Conservation (phyloP, 1,140 invertebrate genomes). For the Drosophila willistoni region DNA sequence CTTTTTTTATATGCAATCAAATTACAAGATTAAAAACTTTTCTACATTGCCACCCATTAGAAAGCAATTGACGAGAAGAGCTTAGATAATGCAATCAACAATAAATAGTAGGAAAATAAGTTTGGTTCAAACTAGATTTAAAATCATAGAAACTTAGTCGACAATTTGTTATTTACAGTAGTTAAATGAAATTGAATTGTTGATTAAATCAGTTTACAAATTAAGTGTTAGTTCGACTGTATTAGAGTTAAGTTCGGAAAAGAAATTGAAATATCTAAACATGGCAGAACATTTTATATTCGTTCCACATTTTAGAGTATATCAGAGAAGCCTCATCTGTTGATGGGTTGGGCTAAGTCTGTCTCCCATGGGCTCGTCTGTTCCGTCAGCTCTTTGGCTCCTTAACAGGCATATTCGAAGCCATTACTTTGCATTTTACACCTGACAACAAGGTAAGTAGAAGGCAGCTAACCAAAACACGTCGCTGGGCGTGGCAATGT, state of each 20-base stretch:
- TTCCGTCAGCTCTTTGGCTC: conserved; percentile 10
- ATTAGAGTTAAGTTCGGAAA: not conserved
- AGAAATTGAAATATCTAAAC: not conserved
- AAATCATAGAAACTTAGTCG: no score
- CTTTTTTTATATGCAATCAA: conserved; percentile 12
- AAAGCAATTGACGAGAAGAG: not conserved
- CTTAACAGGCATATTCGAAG: conserved; percentile 63
- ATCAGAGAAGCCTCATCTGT: not conserved
- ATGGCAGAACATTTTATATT: not conserved
- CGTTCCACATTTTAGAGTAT: conserved; percentile 32
- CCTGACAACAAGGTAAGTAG: conserved; percentile 55
- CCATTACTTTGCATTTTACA: conserved; percentile 79
- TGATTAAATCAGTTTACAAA: no score
- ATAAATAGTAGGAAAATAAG: no score
- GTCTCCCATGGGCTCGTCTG: conserved; percentile 16
- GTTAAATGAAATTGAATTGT: no score
- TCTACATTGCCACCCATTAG: not conserved
- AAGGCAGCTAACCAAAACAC: conserved; percentile 29
- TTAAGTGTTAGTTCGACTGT: no score
- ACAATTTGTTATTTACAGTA: no score
- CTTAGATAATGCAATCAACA: no score
- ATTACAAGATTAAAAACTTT: conserved; percentile 30
- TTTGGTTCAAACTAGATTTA: no score
- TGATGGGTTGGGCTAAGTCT: conserved; percentile 1
- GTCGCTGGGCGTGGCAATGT: conserved; percentile 37